Evolutionary conservation across 37 sponge, comb jelly and placozoan species (phyloP), one percentile per base, ranked within the genome.

Genomic region (Aplysina aerophoba): DNA sequence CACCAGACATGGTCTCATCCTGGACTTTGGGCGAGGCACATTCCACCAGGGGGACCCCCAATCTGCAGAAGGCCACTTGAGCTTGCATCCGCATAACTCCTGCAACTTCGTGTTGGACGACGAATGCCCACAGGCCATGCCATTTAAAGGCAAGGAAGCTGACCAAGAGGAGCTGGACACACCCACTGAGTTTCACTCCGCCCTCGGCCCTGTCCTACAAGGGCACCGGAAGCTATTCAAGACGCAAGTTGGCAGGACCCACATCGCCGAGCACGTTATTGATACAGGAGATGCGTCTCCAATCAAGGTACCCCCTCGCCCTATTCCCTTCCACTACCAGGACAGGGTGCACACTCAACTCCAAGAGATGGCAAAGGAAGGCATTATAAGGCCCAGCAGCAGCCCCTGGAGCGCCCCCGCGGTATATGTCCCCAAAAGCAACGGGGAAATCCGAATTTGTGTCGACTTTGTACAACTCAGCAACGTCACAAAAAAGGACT

Each of bases 241-340:
- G 15, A 44, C 50, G 17, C 79, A 78, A 13, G 21, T 78, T 1
- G 79, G 79, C 3, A 78, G 50, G 6, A 78, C 79, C 0, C 3
- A 78, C 25, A 44, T 78, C 36, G 37, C 74, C 4, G 74, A 73
- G 27, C 74, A 73, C 12, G 39, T 38, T 6, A 73, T 73, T 13
- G 39, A 44, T 55, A n/a, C 50, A 41, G 79, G 55, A 13, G 54
- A 78, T 21, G 79, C 79, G 2, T 21, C 50, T 1, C 79, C 79
- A 78, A 55, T 78, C 50, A 78, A n/a, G 54, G 25, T 78, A 40
- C 79, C 55, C 14, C 50, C 79, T 11, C 54, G 50, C 50, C 50
- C 79, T n/a, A 78, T 78, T 5, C 79, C 79, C 20, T 78, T 78
- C 50, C 74, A 73, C 0, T 78, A 78, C 79, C 31, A 38, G 3